These are phyloP conservation scores for Chaetops frenatus DNA, from an alignment of 2,113 vertebrate species.

Conservation along the genomic window DNA sequence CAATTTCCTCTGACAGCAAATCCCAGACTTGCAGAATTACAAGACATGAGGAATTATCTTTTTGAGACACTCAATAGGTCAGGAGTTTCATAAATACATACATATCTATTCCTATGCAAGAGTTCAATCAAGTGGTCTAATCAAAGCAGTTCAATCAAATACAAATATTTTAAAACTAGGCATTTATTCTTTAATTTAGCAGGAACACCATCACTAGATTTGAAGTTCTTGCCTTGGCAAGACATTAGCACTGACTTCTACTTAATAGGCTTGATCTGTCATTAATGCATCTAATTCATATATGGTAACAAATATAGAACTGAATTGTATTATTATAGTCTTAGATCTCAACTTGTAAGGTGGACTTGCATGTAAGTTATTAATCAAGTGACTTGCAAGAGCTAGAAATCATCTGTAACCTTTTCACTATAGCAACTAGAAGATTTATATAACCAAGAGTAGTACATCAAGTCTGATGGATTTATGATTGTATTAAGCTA, in stretches of 20 bases:
- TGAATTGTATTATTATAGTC: background rate
- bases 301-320: background rate
- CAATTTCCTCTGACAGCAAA: background rate
- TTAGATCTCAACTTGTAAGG: background rate
- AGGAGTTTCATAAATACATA: background rate
- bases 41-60: background rate
- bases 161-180: background rate
- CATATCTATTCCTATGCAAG: background rate
- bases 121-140: background rate
- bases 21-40: background rate
- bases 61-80: background rate
- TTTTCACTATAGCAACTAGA: slow-evolving; percentile 15
- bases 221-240: background rate
- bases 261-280: background rate
- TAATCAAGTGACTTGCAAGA: slow-evolving; percentile 19
- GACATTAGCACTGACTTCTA: background rate
- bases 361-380: background rate
- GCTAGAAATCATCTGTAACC: slow-evolving; percentile 7
- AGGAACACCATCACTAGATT: background rate
- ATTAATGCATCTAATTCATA: background rate
- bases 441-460: slow-evolving; percentile 23
- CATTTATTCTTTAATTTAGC: background rate
- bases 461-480: slow-evolving; percentile 32
- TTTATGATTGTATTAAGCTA: slow-evolving; percentile 36
- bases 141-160: background rate